phyloP scores from a whole-genome alignment of 2,888 invertebrate species.

The Hirtodrosophila trivittata region DNA sequence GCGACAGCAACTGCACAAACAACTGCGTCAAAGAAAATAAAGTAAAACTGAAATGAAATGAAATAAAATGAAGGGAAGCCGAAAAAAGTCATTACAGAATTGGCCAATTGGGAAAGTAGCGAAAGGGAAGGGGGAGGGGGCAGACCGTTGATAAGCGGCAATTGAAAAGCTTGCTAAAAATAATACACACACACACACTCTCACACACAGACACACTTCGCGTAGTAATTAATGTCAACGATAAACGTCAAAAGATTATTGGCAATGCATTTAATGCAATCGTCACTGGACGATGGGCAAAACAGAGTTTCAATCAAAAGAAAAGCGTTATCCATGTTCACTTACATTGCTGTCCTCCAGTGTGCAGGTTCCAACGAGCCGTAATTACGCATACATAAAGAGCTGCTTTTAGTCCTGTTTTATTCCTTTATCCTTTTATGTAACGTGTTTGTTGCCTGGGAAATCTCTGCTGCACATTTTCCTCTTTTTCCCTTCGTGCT shows the following conservation, averaged over 20 bases:
- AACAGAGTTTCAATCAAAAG: not conserved
- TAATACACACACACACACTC: conserved; percentile 15
- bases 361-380: too few relatives aligned
- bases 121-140: not conserved
- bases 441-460: too few relatives aligned
- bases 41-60: too few relatives aligned
- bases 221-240: conserved; percentile 58
- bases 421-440: too few relatives aligned
- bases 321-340: too few relatives aligned
- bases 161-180: conserved; percentile 17
- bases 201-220: not conserved
- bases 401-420: too few relatives aligned
- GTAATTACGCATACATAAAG: too few relatives aligned
- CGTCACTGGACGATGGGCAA: not conserved
- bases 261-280: conserved; percentile 15
- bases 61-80: conserved; percentile 25
- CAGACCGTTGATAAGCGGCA: conserved; percentile 1
- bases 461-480: too few relatives aligned
- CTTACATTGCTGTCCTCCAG: too few relatives aligned
- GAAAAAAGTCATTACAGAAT: conserved; percentile 1
- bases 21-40: conserved; percentile 38
- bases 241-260: conserved; percentile 38
- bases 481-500: too few relatives aligned
- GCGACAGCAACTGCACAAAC: conserved; percentile 36
- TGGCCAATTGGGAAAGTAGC: not conserved